phyloP scores from a whole-genome alignment of 2,113 vertebrate genomes.

The Myodes glareolus region DNA sequence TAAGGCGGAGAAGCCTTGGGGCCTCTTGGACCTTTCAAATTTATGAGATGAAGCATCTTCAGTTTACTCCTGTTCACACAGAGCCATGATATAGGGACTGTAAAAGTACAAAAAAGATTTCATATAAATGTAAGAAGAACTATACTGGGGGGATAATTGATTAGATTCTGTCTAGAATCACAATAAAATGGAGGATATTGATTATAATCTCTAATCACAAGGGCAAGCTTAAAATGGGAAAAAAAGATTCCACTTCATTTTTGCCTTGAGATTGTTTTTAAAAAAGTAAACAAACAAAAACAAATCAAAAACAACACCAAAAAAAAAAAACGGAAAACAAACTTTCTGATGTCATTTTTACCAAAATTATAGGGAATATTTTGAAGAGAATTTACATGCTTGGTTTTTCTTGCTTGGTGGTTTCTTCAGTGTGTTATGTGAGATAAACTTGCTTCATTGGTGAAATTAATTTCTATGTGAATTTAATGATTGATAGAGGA shows the following conservation, averaged over 20 bases:
- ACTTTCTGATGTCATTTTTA: constrained; percentile 75
- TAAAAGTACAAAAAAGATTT: constrained; percentile 81
- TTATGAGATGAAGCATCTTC: constrained; percentile 71
- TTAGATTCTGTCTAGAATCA: constrained; percentile 75
- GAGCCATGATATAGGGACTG: constrained; percentile 75
- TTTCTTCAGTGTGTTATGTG: constrained; percentile 74
- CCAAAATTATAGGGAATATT: constrained; percentile 74
- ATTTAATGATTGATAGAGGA: constrained; percentile 57
- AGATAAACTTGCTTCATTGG: constrained; percentile 61
- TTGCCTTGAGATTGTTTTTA: constrained; percentile 54
- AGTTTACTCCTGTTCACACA: constrained; percentile 65
- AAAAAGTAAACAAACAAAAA: not conserved
- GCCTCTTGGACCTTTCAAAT: constrained; percentile 34
- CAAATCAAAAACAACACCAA: not conserved
- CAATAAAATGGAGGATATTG: constrained; percentile 79
- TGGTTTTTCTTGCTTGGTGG: constrained; percentile 67
- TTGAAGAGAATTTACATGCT: constrained; percentile 81
- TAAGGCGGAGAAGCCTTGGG: not conserved
- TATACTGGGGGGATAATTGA: constrained; percentile 75
- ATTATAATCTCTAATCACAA: constrained; percentile 73
- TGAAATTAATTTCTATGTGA: constrained; percentile 64
- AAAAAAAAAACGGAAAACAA: constrained; percentile 28
- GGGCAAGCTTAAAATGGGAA: constrained; percentile 72
- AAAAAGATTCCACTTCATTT: constrained; percentile 74
- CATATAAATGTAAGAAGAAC: constrained; percentile 80